A percentile compares a stretch with the other conserved stretches of the same genome.
phyloP scores from a whole-genome alignment of 37 sponge, comb jelly and placozoan genomes.

The Haliclona indistincta region DNA sequence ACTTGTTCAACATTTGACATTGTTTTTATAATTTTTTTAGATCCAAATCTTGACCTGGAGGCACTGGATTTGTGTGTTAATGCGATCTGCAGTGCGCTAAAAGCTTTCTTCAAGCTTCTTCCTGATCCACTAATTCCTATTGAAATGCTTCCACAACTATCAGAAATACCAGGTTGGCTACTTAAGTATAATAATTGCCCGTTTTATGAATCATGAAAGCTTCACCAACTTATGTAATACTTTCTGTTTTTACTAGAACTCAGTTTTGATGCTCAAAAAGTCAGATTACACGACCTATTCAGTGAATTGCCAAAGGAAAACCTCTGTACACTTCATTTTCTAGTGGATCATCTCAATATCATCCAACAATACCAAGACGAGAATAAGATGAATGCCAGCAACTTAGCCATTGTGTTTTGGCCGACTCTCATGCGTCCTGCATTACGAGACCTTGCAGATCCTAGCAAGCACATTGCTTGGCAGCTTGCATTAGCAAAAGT shows the following conservation, averaged over 20 bases:
- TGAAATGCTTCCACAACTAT: slow-evolving; percentile 32
- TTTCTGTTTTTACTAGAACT: not conserved
- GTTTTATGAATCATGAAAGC: not conserved
- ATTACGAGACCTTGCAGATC: slow-evolving; percentile 68
- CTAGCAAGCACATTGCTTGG: slow-evolving; percentile 68
- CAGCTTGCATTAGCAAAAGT: slow-evolving; percentile 68
- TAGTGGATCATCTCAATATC: slow-evolving; percentile 41
- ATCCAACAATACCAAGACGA: slow-evolving; percentile 31
- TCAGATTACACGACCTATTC: slow-evolving; percentile 26
- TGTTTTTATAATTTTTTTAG: slow-evolving; percentile 9
- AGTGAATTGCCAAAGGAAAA: slow-evolving; percentile 44
- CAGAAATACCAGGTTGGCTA: slow-evolving; percentile 44
- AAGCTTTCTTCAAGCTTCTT: slow-evolving; percentile 71
- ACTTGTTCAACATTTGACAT: not conserved
- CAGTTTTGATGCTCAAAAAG: not conserved
- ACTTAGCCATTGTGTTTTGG: slow-evolving; percentile 94
- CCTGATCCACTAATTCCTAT: slow-evolving; percentile 71
- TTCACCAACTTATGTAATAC: not conserved
- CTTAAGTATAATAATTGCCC: not conserved
- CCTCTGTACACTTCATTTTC: slow-evolving; percentile 44
- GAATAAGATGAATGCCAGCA: slow-evolving; percentile 88
- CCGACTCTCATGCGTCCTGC: slow-evolving; percentile 88
- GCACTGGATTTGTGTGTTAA: slow-evolving; percentile 31
- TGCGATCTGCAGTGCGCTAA: slow-evolving; percentile 43
- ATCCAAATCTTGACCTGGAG: slow-evolving; percentile 54